These are phyloP conservation scores for Cyanoderma ruficeps DNA, from an alignment of 2,113 vertebrate species.

Conservation along the genomic window DNA sequence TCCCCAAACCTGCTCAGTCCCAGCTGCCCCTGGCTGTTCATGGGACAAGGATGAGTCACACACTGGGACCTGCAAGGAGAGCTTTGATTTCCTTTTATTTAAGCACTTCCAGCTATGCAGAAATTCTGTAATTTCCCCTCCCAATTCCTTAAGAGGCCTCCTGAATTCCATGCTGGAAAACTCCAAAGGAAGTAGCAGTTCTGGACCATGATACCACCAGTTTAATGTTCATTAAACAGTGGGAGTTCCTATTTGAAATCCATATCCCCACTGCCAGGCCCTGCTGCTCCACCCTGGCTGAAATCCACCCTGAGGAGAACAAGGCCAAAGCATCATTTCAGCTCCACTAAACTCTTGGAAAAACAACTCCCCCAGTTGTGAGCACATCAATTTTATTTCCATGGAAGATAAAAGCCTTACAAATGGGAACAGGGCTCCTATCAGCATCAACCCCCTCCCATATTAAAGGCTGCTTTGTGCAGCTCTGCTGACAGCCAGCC, in stretches of 20 bases:
- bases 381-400: neutral
- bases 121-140: neutral
- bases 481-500: neutral
- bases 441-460: neutral
- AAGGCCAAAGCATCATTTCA: slow-evolving; percentile 3
- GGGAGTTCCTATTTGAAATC: slow-evolving; percentile 13
- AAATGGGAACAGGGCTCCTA: neutral
- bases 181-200: neutral
- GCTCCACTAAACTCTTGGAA: neutral
- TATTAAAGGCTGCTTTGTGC: neutral
- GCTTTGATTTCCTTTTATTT: neutral
- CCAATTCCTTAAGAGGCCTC: neutral
- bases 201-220: neutral
- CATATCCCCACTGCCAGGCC: neutral
- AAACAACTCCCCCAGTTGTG: neutral
- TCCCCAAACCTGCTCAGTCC: neutral
- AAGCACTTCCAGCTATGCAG: neutral
- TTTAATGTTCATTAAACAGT: slow-evolving; percentile 11
- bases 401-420: neutral
- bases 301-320: neutral
- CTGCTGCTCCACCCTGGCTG: neutral
- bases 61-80: accelerated
- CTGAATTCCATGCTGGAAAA: neutral
- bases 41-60: accelerated
- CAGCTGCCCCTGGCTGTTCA: neutral